Conservation (phyloP, 1,140 invertebrate species). For the Pogonognathellus flavescens region DNA sequence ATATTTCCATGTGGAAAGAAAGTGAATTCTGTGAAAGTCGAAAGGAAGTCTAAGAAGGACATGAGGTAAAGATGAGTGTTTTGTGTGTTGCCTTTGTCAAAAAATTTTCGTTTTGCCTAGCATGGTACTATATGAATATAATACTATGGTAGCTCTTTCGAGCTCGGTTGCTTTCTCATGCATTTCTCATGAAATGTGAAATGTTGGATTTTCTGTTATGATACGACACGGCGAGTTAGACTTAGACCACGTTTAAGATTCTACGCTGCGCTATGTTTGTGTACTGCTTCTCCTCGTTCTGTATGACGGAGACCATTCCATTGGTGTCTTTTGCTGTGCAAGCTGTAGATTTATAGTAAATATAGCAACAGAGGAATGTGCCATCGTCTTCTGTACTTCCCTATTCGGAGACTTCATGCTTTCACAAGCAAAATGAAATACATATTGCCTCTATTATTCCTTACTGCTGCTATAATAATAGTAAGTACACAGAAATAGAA, state of each 20-base stretch:
- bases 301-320: too few relatives aligned
- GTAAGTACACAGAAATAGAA: conserved; percentile 20
- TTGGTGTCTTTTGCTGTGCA: too few relatives aligned
- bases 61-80: neutral
- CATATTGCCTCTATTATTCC: too few relatives aligned
- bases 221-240: neutral
- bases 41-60: neutral
- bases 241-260: neutral
- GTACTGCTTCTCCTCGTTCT: neutral
- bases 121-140: neutral
- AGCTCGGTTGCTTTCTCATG: conserved; percentile 29
- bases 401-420: too few relatives aligned
- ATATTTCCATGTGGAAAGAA: neutral
- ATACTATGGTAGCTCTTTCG: neutral
- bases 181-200: conserved; percentile 47
- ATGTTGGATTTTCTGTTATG: conserved; percentile 1
- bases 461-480: too few relatives aligned
- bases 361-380: too few relatives aligned
- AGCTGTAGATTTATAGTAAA: too few relatives aligned
- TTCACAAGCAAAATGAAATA: too few relatives aligned
- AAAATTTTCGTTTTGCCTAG: neutral
- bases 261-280: neutral
- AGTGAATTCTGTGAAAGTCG: conserved; percentile 17
- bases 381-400: too few relatives aligned
- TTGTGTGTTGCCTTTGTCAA: conserved; percentile 36